phyloP scores from a whole-genome alignment of 2,888 invertebrate genomes.

The Gandaritis pyraliata region DNA sequence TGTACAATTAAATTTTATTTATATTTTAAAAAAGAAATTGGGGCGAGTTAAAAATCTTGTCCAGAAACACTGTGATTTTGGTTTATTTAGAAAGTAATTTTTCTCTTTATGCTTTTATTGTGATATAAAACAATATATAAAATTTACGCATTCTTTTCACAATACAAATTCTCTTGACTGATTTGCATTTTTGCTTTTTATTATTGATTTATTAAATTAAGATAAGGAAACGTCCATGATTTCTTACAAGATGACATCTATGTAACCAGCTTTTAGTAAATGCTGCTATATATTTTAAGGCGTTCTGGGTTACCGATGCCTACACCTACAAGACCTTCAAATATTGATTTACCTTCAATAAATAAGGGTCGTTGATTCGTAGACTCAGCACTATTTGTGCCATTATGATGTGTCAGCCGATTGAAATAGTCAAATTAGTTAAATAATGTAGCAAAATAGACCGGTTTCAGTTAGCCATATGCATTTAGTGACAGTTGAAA shows the following conservation, averaged over 20 bases:
- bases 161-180: constrained; percentile 59
- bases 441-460: constrained; percentile 76
- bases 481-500: constrained; percentile 74
- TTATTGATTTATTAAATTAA: constrained; percentile 18
- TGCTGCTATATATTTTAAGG: constrained; percentile 16
- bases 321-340: constrained; percentile 16
- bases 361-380: constrained; percentile 38
- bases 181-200: constrained; percentile 65
- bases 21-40: constrained; percentile 67
- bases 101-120: constrained; percentile 74
- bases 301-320: constrained; percentile 3
- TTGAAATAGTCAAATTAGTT: constrained; percentile 77
- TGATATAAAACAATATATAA: constrained; percentile 77
- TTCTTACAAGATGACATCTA: constrained; percentile 43
- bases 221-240: constrained; percentile 36
- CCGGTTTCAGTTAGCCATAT: constrained; percentile 82
- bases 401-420: constrained; percentile 59
- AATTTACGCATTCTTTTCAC: constrained; percentile 57
- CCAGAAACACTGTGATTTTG: constrained; percentile 81
- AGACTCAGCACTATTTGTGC: constrained; percentile 56
- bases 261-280: constrained; percentile 27
- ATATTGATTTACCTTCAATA: constrained; percentile 34
- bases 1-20: constrained; percentile 75
- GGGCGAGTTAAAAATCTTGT: constrained; percentile 79
- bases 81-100: constrained; percentile 79